These are phyloP conservation scores for Arothron firmamentum DNA, from an alignment of 2,113 vertebrate genomes.

Conservation along the genomic window DNA sequence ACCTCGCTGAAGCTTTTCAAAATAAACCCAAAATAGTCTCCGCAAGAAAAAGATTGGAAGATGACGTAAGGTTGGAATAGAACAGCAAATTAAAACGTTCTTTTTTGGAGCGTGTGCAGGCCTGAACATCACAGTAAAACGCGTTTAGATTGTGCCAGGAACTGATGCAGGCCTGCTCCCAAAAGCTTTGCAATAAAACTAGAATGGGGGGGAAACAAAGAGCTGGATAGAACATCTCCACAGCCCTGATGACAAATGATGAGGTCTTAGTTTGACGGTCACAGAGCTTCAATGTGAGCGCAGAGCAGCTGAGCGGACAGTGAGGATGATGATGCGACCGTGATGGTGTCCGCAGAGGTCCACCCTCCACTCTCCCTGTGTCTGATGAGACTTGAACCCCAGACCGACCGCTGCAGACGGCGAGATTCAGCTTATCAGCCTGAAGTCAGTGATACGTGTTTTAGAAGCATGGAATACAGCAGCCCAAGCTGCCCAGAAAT, in stretches of 20 bases:
- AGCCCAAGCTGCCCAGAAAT: no score
- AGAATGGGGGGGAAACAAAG: no score
- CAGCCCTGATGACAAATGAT: background rate
- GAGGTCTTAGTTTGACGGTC: background rate
- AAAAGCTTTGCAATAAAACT: no score
- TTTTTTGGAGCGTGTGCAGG: background rate
- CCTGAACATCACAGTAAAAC: background rate
- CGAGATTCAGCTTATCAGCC: background rate
- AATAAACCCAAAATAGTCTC: constrained; percentile 2
- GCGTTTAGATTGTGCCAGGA: background rate
- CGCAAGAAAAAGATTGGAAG: constrained; percentile 23
- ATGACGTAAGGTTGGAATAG: background rate
- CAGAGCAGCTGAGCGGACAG: constrained; percentile 12
- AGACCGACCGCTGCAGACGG: no score
- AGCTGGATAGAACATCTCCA: no score
- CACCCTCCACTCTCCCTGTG: background rate
- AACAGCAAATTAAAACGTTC: no score
- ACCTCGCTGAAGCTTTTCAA: constrained; percentile 4
- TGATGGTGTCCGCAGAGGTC: constrained; percentile 18
- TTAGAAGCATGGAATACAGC: no score
- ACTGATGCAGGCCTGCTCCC: no score
- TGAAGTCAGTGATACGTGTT: no score
- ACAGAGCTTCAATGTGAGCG: constrained; percentile 3
- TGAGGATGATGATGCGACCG: constrained; percentile 31
- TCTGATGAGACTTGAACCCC: background rate